Evolutionary conservation across 1,140 invertebrate genomes (phyloP).

Genomic region (Berghia stephanieae): DNA sequence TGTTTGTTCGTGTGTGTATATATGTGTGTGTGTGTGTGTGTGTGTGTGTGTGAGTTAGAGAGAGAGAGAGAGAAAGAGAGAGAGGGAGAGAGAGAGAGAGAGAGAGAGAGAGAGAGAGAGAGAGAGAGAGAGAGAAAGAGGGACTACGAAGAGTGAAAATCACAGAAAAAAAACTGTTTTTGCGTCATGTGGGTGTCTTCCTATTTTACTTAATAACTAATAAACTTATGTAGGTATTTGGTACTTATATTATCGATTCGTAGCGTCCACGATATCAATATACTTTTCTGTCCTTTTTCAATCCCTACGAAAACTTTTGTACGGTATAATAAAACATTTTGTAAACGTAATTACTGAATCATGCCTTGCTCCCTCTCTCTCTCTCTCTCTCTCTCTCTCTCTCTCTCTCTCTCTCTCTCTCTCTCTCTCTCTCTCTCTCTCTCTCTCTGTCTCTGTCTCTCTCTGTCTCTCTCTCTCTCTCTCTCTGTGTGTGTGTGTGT

Average conservation of each 20-base stretch:
- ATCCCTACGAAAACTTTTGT: no score
- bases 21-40: no score
- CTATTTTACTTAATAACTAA: no score
- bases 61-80: not conserved
- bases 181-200: no score
- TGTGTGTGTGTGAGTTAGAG: not conserved
- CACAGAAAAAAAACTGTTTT: not conserved
- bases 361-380: not conserved
- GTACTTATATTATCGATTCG: no score
- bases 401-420: not conserved
- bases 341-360: no score
- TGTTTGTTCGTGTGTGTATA: no score
- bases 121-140: not conserved
- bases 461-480: not conserved
- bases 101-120: not conserved
- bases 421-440: constrained; percentile 18
- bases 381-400: not conserved
- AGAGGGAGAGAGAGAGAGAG: not conserved
- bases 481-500: not conserved
- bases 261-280: no score
- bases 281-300: no score
- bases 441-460: constrained; percentile 15
- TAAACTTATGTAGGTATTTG: no score
- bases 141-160: not conserved
- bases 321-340: no score